phyloP scores from a whole-genome alignment of 2,888 invertebrate species.

The Cremastinae sp. region DNA sequence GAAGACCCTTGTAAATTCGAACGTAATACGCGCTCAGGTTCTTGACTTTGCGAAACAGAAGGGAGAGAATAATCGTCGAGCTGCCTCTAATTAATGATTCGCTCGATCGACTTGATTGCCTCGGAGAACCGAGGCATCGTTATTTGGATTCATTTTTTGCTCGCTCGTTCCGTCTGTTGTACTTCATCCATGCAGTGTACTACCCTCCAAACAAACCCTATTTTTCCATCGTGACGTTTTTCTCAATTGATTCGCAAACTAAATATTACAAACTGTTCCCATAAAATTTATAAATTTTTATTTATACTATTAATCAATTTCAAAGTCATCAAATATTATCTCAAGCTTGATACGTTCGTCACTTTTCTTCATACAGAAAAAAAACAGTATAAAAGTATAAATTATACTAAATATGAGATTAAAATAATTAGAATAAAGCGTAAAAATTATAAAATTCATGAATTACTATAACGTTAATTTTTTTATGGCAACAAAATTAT shows the following conservation, averaged over 20 bases:
- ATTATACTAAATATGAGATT: no score
- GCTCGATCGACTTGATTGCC: conserved; percentile 67
- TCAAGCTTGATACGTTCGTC: no score
- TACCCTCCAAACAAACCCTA: conserved; percentile 58
- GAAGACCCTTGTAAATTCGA: conserved; percentile 46
- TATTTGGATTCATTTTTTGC: conserved; percentile 58
- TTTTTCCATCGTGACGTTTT: conserved; percentile 40
- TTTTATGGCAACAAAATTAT: no score
- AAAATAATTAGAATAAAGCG: no score
- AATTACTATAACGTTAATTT: no score
- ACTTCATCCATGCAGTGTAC: no score
- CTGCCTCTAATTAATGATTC: conserved; percentile 74
- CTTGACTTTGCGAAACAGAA: conserved; percentile 52
- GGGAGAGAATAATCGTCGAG: conserved; percentile 67
- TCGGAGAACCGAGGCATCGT: conserved; percentile 59
- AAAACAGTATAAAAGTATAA: no score
- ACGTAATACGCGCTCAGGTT: conserved; percentile 59
- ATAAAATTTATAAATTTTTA: conserved; percentile 6
- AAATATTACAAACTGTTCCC: conserved; percentile 13
- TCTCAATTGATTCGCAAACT: conserved; percentile 24
- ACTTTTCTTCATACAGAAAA: no score
- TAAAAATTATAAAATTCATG: no score
- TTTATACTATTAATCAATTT: no score
- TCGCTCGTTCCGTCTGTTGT: conserved; percentile 58
- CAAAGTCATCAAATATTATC: no score